Conservation (phyloP, 2,888 invertebrate species). For the Caenorhabditis uteleia region DNA sequence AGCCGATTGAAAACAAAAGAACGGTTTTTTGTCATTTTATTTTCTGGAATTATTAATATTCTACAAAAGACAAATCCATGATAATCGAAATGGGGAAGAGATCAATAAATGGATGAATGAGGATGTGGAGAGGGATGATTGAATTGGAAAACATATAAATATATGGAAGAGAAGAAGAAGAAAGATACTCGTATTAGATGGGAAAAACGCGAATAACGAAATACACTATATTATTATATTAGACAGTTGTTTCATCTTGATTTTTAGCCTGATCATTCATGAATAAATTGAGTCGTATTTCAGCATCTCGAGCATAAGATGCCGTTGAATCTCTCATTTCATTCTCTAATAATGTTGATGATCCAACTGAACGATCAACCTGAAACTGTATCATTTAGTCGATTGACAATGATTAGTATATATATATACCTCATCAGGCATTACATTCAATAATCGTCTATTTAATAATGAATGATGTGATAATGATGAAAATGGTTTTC, state of each 20-base stretch:
- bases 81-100: not conserved
- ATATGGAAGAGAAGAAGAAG: too few relatives aligned
- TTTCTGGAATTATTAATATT: too few relatives aligned
- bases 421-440: slow-evolving; percentile 46
- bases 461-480: slow-evolving; percentile 34
- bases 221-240: not conserved
- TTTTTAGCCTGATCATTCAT: slow-evolving; percentile 34
- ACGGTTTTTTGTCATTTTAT: too few relatives aligned
- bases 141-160: too few relatives aligned
- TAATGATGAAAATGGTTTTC: slow-evolving; percentile 16
- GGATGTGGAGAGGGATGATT: too few relatives aligned
- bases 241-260: slow-evolving; percentile 54
- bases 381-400: not conserved
- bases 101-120: not conserved
- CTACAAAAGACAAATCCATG: not conserved
- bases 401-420: not conserved
- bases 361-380: slow-evolving; percentile 55
- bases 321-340: slow-evolving; percentile 34
- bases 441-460: slow-evolving; percentile 33
- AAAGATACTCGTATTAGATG: slow-evolving; percentile 1
- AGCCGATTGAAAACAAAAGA: too few relatives aligned
- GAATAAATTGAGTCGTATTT: slow-evolving; percentile 53
- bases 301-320: slow-evolving; percentile 49
- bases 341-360: slow-evolving; percentile 54
- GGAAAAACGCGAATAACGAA: slow-evolving; percentile 4